Evolutionary conservation across 35 echinoderm and acorn worm genomes (phyloP).

Genomic region (Anneissia japonica): DNA sequence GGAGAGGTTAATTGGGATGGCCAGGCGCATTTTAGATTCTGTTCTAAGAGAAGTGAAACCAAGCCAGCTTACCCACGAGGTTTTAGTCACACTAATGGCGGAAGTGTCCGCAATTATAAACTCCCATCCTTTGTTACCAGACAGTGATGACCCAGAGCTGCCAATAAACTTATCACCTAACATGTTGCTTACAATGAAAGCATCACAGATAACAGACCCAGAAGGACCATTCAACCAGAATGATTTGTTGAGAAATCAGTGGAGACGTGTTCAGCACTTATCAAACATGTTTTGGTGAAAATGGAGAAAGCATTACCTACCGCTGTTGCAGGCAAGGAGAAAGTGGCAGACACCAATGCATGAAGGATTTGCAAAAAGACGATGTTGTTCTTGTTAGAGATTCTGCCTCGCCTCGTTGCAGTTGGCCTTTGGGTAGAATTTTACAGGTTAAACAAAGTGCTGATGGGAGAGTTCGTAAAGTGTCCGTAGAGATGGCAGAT

Average conservation of each 20-base stretch:
- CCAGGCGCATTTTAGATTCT: slow-evolving; percentile 17
- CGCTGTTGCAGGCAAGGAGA: slow-evolving; percentile 18
- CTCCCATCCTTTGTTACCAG: slow-evolving; percentile 38
- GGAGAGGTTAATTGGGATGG: slow-evolving; percentile 34
- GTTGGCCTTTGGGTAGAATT: slow-evolving; percentile 43
- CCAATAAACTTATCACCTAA: slow-evolving; percentile 46
- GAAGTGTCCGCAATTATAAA: slow-evolving; percentile 45
- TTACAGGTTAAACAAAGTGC: no score
- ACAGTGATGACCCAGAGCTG: slow-evolving; percentile 17
- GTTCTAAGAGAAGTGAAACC: slow-evolving; percentile 32
- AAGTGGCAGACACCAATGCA: slow-evolving; percentile 27
- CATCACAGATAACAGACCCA: slow-evolving; percentile 37
- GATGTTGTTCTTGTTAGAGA: slow-evolving; percentile 44
- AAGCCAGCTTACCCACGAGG: slow-evolving; percentile 44
- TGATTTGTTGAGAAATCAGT: slow-evolving; percentile 39
- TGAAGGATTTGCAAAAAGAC: slow-evolving; percentile 8
- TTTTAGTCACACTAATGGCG: slow-evolving; percentile 46
- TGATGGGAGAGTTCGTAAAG: no score
- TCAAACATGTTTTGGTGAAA: slow-evolving; percentile 57
- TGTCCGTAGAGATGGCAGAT: no score
- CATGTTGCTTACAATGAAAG: slow-evolving; percentile 55
- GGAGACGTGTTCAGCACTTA: slow-evolving; percentile 46
- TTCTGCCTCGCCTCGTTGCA: no score
- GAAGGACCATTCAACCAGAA: slow-evolving; percentile 41
- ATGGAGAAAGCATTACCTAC: slow-evolving; percentile 41